phyloP scores from a whole-genome alignment of 2,888 invertebrate genomes.

The Melieria picta region DNA sequence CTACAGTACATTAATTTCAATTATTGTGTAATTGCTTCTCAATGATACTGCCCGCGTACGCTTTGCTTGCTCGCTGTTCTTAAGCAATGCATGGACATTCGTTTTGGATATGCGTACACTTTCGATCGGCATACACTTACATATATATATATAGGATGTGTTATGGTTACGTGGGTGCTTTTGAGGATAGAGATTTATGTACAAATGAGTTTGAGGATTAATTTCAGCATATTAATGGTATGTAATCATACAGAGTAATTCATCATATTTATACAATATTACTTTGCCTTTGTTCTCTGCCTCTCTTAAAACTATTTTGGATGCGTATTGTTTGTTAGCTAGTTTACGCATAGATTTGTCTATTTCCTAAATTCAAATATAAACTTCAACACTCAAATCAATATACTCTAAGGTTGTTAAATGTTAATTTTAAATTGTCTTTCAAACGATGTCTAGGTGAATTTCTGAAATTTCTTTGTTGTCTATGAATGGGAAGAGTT shows the following conservation, averaged over 20 bases:
- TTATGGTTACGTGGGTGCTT: neutral
- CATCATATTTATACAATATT: no score
- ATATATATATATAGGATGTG: neutral
- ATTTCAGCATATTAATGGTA: no score
- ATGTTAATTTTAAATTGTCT: slow-evolving; percentile 27
- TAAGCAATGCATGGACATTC: no score
- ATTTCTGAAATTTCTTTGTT: slow-evolving; percentile 1
- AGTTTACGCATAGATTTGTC: neutral
- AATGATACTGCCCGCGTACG: no score
- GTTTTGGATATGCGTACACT: no score
- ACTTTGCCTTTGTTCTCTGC: no score
- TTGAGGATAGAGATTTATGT: neutral
- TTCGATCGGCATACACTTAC: neutral
- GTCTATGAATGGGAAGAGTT: slow-evolving; percentile 22
- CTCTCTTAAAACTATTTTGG: neutral
- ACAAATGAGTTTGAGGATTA: neutral
- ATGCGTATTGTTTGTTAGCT: neutral
- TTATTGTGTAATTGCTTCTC: no score
- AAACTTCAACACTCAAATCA: no score
- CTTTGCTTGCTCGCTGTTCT: no score
- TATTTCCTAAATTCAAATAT: neutral
- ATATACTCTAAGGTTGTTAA: no score
- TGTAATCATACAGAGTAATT: no score
- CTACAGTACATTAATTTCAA: no score
- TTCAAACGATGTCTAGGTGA: slow-evolving; percentile 24